phyloP scores from a whole-genome alignment of 2,888 invertebrate genomes.

The Euphydryas editha region DNA sequence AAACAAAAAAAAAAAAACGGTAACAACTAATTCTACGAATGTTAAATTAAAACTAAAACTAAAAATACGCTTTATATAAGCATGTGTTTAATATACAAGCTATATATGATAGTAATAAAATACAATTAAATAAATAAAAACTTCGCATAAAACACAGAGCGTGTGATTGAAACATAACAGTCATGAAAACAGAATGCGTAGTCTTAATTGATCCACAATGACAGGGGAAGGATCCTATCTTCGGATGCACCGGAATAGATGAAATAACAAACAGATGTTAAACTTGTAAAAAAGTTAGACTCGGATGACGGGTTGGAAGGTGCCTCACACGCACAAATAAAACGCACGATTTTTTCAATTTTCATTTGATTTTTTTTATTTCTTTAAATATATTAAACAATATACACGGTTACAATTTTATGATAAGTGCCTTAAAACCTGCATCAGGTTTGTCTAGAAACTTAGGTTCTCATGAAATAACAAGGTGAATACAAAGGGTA shows the following conservation, averaged over 20 bases:
- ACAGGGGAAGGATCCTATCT: constrained; percentile 57
- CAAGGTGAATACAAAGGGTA: too few relatives aligned
- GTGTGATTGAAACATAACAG: constrained; percentile 66
- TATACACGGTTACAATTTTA: too few relatives aligned
- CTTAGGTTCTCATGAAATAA: too few relatives aligned
- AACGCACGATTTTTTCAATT: constrained; percentile 37
- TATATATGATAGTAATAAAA: constrained; percentile 58
- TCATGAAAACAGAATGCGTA: constrained; percentile 67
- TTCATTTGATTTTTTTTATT: too few relatives aligned
- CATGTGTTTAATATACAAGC: constrained; percentile 21
- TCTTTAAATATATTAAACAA: too few relatives aligned
- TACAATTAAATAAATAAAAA: constrained; percentile 72
- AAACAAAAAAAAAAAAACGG: too few relatives aligned
- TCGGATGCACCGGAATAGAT: constrained; percentile 73
- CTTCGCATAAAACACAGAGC: constrained; percentile 50
- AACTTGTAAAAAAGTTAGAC: constrained; percentile 60
- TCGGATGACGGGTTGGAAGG: constrained; percentile 57
- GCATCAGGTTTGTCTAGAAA: too few relatives aligned
- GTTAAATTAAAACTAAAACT: not conserved
- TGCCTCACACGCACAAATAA: constrained; percentile 39
- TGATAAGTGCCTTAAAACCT: too few relatives aligned
- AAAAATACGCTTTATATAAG: not conserved
- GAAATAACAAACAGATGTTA: constrained; percentile 76
- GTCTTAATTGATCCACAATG: constrained; percentile 75
- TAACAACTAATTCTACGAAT: too few relatives aligned